phyloP scores from a whole-genome alignment of 2,888 invertebrate genomes.

The Melolontha melolontha region DNA sequence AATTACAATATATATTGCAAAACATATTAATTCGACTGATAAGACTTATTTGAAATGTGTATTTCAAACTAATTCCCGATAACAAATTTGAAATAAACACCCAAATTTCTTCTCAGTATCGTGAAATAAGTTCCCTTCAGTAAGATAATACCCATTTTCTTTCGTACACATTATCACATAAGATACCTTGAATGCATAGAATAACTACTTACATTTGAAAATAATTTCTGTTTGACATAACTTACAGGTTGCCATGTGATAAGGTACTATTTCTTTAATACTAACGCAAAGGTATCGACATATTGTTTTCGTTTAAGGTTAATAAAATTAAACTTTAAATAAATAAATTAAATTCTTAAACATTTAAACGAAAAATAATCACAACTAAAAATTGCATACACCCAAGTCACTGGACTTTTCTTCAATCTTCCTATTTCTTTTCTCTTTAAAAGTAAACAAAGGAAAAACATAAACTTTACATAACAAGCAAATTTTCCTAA shows the following conservation, averaged over 20 bases:
- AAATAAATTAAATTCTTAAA: conserved; percentile 41
- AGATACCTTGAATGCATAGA: conserved; percentile 51
- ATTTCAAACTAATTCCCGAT: not conserved
- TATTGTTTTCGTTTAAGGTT: conserved; percentile 17
- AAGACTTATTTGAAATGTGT: not conserved
- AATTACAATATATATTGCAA: not conserved
- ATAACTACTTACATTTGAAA: conserved; percentile 3
- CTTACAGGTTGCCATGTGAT: conserved; percentile 8
- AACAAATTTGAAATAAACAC: conserved; percentile 26
- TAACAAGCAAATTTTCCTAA: conserved; percentile 18
- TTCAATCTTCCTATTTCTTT: no score
- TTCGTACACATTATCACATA: conserved; percentile 54
- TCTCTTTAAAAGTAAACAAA: conserved; percentile 39
- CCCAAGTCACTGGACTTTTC: conserved; percentile 8
- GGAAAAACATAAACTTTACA: conserved; percentile 19
- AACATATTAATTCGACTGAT: no score
- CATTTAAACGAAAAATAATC: conserved; percentile 34
- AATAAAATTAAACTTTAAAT: conserved; percentile 39
- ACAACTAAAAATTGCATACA: conserved; percentile 39
- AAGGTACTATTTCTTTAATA: conserved; percentile 11
- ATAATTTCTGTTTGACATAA: conserved; percentile 4
- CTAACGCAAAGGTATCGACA: conserved; percentile 27
- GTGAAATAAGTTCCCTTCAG: conserved; percentile 18
- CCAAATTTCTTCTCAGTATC: conserved; percentile 11
- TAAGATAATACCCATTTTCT: conserved; percentile 37